A percentile compares a stretch with the other conserved stretches of the same genome.
Conservation (phyloP, 2,113 vertebrate species). For the Myotis brandtii region DNA sequence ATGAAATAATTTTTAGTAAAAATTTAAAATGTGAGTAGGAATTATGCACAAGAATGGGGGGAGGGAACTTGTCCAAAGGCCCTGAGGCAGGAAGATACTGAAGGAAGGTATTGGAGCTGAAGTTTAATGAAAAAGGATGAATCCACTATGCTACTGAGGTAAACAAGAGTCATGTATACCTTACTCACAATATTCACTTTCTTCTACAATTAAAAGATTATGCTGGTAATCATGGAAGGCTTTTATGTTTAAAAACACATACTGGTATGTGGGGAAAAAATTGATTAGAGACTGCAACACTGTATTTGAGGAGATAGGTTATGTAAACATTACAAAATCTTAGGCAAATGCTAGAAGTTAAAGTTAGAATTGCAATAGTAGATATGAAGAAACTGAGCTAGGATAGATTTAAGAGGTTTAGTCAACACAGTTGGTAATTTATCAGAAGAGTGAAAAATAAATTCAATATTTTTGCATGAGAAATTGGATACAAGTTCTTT, state of each 20-base stretch:
- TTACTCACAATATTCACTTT: neutral
- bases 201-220: neutral
- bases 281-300: neutral
- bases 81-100: neutral
- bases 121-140: neutral
- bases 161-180: neutral
- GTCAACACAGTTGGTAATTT: neutral
- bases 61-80: neutral
- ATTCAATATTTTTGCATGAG: neutral
- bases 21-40: neutral
- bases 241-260: slow-evolving; percentile 17
- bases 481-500: neutral
- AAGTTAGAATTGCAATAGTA: neutral
- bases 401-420: neutral
- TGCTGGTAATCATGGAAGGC: neutral
- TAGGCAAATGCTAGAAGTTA: neutral
- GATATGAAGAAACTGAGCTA: neutral
- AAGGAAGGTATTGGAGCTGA: neutral
- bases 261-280: neutral
- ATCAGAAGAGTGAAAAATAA: neutral
- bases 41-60: neutral
- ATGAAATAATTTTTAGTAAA: neutral
- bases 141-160: neutral
- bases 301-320: neutral
- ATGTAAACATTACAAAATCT: slow-evolving; percentile 3